A percentile compares a stretch with the other conserved stretches of the same genome.
phyloP scores from a whole-genome alignment of 2,888 invertebrate genomes.

The Cephus spinipes region DNA sequence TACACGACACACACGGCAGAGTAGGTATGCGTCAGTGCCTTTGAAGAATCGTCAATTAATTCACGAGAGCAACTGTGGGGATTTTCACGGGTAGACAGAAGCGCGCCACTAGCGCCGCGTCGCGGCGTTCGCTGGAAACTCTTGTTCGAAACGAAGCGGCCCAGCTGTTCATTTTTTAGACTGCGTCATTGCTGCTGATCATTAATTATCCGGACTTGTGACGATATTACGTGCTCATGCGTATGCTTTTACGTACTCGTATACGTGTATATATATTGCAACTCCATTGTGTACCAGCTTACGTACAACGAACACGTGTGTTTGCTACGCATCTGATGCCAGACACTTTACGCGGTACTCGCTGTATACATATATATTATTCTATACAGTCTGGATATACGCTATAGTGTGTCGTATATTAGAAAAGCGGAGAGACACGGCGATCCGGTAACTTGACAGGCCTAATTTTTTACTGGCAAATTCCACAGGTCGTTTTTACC shows the following conservation, averaged over 20 bases:
- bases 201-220: not conserved
- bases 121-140: not conserved
- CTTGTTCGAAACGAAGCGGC: not conserved
- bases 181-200: not conserved
- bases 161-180: not conserved
- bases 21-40: not conserved
- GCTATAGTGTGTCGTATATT: not conserved
- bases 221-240: not conserved
- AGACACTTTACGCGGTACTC: not conserved
- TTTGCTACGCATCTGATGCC: not conserved
- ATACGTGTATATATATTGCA: not conserved
- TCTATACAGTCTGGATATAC: not conserved
- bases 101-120: not conserved
- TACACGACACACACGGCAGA: not conserved
- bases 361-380: not conserved
- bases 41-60: not conserved
- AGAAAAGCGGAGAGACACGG: not conserved
- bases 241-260: not conserved
- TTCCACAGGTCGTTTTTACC: conserved; percentile 1
- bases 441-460: not conserved
- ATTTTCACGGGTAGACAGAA: not conserved
- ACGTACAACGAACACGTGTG: not conserved
- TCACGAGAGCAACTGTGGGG: not conserved
- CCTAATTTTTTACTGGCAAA: not conserved
- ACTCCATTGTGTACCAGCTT: not conserved